Base-by-base conservation (phyloP, 2,888 invertebrate species). In the Ectemnius continuus region DNA sequence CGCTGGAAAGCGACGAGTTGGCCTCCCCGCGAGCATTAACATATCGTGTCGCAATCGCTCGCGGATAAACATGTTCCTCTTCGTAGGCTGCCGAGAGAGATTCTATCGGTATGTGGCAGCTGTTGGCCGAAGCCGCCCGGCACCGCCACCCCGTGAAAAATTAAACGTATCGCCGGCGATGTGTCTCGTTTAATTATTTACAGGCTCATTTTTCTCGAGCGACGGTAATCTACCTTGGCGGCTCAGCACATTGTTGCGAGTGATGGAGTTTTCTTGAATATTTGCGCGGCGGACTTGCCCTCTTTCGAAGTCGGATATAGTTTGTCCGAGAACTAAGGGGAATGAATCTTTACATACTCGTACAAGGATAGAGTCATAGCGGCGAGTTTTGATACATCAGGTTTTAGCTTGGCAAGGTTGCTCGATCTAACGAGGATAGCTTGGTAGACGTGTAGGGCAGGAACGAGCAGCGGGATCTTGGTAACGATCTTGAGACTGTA, bases 11-110 rank as follows among this genome's bases (percentile, higher is more conserved):
- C 52, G 52, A 16, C 11, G 52, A 6, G 36, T 36, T 14, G 52
- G n/a, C 52, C 16, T 14, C 73, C 58, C 75, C 61, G 56, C 63
- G 67, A 67, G 47, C 76, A 83, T 83, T 83, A 81, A 83, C 83
- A 81, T 83, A 83, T 83, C 81, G 80, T 77, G 81, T 80, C 76
- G 83, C 83, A 83, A 83, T 83, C 83, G 78, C 68, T 73, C 78
- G 83, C 76, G 81, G 76, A 81, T 80, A 83, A 83, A 83, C 81
- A 81, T 78, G 83, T 83, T 80, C 74, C 80, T 80, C 76, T 71
- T 72, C 70, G 73, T 64, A 61, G 76, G 73, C 23, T 23, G 76
- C 69, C 79, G 74, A 61, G 73, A 67, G 74, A 79, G 83, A 83
- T 83, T 76, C 76, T 78, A 82, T 82, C 83, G 77, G 36, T 11